Evolutionary conservation across 2,888 invertebrate genomes (phyloP), one percentile per base, ranked within the genome.

Genomic region (Heterodera filipjevi): DNA sequence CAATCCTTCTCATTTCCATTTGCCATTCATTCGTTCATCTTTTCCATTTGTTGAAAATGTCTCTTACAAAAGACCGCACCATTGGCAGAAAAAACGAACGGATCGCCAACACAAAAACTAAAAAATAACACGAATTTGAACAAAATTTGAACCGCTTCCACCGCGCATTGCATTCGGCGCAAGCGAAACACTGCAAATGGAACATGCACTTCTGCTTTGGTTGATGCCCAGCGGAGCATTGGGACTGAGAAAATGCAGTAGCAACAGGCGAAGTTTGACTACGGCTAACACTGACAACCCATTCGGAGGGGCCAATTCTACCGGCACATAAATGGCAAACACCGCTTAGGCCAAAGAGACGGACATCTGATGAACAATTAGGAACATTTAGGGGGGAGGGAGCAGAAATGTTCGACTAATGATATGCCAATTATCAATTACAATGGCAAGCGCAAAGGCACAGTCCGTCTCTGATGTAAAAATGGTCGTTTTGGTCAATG

Each of bases 181-280:
- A 68, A 6, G 68, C 68, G 35, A 68, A 68, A 35, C 68, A 68
- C 22, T 68, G 68, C 33, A 68, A 68, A 68, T 35, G 68, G 19
- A 59, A 59, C n/a, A 59, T 12, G 59, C n/a, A 27, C 22, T 59
- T 59, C 27, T 59, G n/a, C 8, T n/a, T n/a, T n/a, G n/a, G n/a
- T n/a, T n/a, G n/a, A n/a, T n/a, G n/a, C n/a, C n/a, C n/a, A n/a
- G n/a, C n/a, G n/a, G n/a, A n/a, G n/a, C n/a, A n/a, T n/a, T n/a
- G n/a, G n/a, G n/a, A n/a, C n/a, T n/a, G n/a, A n/a, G n/a, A n/a
- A n/a, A n/a, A n/a, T n/a, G n/a, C n/a, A n/a, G n/a, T n/a, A n/a
- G n/a, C n/a, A n/a, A n/a, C n/a, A n/a, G n/a, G n/a, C n/a, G n/a
- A 53, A 27, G 59, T 68, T 1, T 33, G 22, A 10, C 33, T 35